Percentiles rank a stretch among this genome's conserved stretches.
These are phyloP conservation scores for Perca fluviatilis DNA, from an alignment of 2,113 vertebrate genomes.

Conservation along the genomic window DNA sequence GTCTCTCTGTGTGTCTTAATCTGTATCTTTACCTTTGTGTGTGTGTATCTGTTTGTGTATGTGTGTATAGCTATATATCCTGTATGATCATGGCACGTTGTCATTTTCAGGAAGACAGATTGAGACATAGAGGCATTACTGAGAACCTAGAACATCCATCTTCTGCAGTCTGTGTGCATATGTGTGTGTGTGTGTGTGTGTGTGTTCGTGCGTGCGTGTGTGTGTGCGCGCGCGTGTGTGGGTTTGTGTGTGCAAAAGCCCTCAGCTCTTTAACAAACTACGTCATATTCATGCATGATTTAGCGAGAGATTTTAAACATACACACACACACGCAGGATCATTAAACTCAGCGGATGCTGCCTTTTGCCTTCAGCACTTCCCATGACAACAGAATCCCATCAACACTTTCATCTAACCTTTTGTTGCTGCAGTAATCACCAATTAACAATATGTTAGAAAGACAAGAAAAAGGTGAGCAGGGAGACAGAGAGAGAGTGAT, in stretches of 20 bases:
- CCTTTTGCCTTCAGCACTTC: constrained; percentile 67
- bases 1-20: constrained; percentile 21
- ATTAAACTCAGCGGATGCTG: constrained; percentile 62
- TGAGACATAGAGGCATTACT: constrained; percentile 56
- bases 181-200: constrained; percentile 3
- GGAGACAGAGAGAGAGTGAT: constrained; percentile 10
- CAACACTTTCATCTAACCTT: constrained; percentile 72
- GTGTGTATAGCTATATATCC: constrained; percentile 46
- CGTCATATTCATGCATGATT: constrained; percentile 69
- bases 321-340: constrained; percentile 56
- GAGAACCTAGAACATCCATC: constrained; percentile 65
- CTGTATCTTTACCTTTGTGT: constrained; percentile 16
- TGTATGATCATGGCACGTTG: constrained; percentile 43
- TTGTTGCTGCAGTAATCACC: constrained; percentile 72
- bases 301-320: constrained; percentile 57
- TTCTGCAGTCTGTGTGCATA: constrained; percentile 26
- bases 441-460: constrained; percentile 74
- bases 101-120: constrained; percentile 66
- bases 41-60: constrained; percentile 4
- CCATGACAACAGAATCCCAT: constrained; percentile 75
- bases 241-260: constrained; percentile 3
- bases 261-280: constrained; percentile 59
- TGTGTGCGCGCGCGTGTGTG: background rate
- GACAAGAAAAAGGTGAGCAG: constrained; percentile 43
- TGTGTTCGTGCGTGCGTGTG: background rate